Base-by-base conservation (phyloP, 2,888 invertebrate species). In the Octodonta nipae region DNA sequence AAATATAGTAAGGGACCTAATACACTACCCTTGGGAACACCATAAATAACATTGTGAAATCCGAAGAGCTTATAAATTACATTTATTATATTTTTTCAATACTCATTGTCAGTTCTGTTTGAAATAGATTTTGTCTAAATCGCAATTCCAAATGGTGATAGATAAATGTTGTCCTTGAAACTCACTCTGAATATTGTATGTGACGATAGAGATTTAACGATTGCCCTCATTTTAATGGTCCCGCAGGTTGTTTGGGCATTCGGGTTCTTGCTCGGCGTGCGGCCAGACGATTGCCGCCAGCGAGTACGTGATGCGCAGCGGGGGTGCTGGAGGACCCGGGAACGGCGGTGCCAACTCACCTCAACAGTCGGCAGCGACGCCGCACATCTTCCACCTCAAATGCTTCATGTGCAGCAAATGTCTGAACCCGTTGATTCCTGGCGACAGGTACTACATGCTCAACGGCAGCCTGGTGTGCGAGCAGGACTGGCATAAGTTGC, bases 361-460 rank as follows among this genome's bases (percentile, higher is more conserved):
- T 56, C 56, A 55, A 60, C 69, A 71, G 55, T 70, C 68, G 35
- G 65, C 63, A 45, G 57, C 64, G 71, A 66, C 75, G 54, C 67
- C 73, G 45, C 76, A 76, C 65, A 86, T 88, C 55, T 91, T 87
- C 74, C 92, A 92, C 72, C 75, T 89, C 67, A 88, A 88, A 70
- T 92, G 91, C 69, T 92, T 92, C 71, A 78, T 82, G 51, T 92
- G 92, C 73, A 86, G 84, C 66, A 88, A 89, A 65, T 92, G 92
- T 65, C 80, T 84, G 53, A 74, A 78, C 54, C 83, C 79, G 64
- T 78, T 92, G 54, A 77, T 82, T 64, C 79, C 86, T 53, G 92
- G 92, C 53, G 91, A 92, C 74, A 41, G 49, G 45, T 91, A 86
- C 69, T 85, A 87, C 66, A 77, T 91, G 71, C 70, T 91, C 51